phyloP scores from a whole-genome alignment of 2,797 vertebrate genomes.

The Gymnodraco acuticeps region DNA sequence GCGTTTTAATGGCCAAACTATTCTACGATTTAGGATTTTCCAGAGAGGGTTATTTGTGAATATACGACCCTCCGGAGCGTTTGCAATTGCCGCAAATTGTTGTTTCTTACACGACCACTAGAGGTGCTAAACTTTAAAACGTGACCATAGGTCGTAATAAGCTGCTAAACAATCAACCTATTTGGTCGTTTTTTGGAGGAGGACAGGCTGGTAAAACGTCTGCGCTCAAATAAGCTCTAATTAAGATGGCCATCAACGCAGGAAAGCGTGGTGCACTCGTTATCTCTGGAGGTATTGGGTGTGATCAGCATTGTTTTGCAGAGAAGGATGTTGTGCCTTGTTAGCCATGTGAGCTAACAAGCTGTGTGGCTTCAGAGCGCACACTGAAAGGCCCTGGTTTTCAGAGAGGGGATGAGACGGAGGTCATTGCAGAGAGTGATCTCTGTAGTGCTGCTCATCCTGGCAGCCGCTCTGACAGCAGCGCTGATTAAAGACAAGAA shows the following conservation, averaged over 20 bases:
- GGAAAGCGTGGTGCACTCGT: neutral
- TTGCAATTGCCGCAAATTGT: too few relatives aligned
- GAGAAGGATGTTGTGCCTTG: slow-evolving; percentile 29
- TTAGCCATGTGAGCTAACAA: slow-evolving; percentile 57
- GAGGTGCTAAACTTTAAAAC: too few relatives aligned
- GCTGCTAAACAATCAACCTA: too few relatives aligned
- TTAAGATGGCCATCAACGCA: slow-evolving; percentile 54
- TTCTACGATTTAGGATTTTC: too few relatives aligned
- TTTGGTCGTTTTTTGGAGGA: too few relatives aligned
- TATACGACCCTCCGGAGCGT: too few relatives aligned
- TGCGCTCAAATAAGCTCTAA: slow-evolving; percentile 50
- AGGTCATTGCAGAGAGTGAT: slow-evolving; percentile 70
- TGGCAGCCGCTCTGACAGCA: slow-evolving; percentile 66
- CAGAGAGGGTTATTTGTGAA: too few relatives aligned
- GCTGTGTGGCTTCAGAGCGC: slow-evolving; percentile 26
- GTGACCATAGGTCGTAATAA: too few relatives aligned
- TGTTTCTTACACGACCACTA: too few relatives aligned
- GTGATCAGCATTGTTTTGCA: slow-evolving; percentile 41
- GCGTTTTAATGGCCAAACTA: too few relatives aligned
- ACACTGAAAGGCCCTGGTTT: slow-evolving; percentile 43
- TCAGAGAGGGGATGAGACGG: slow-evolving; percentile 49
- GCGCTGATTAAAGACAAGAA: slow-evolving; percentile 80
- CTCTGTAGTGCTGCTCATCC: slow-evolving; percentile 48
- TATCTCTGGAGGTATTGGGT: slow-evolving; percentile 32
- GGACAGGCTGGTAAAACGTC: neutral